Evolutionary conservation across 2,888 invertebrate genomes (phyloP).

Genomic region (Lapara coniferarum): DNA sequence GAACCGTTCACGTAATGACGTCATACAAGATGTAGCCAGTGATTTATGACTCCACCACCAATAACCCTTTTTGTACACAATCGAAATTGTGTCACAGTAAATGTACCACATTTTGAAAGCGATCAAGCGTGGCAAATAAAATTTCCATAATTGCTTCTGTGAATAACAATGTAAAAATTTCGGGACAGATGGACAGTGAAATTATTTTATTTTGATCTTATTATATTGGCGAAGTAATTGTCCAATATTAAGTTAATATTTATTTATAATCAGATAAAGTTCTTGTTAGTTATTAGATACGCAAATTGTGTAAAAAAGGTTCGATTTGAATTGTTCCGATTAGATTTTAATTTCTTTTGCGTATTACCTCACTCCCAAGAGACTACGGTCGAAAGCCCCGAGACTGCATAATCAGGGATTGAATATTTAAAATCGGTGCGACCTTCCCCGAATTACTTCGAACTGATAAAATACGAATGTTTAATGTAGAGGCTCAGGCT

Average conservation of each 20-base stretch:
- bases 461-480: not conserved
- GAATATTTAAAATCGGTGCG: not conserved
- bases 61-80: slow-evolving; percentile 7
- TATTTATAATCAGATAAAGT: too few relatives aligned
- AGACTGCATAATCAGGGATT: not conserved
- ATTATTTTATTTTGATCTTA: too few relatives aligned
- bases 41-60: slow-evolving; percentile 5
- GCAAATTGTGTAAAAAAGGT: not conserved
- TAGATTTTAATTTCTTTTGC: slow-evolving; percentile 7
- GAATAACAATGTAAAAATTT: not conserved
- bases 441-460: not conserved
- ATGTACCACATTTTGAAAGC: not conserved
- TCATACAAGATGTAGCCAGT: not conserved
- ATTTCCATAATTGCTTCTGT: not conserved
- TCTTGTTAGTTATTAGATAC: too few relatives aligned
- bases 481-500: not conserved
- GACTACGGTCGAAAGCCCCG: not conserved
- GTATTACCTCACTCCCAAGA: not conserved
- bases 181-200: too few relatives aligned
- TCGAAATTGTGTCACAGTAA: slow-evolving; percentile 8
- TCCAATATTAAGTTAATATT: too few relatives aligned
- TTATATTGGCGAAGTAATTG: too few relatives aligned
- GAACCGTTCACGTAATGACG: slow-evolving; percentile 8
- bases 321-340: not conserved
- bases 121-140: not conserved